Evolutionary conservation across 2,113 vertebrate species (phyloP).

Genomic region (Petaurus breviceps): DNA sequence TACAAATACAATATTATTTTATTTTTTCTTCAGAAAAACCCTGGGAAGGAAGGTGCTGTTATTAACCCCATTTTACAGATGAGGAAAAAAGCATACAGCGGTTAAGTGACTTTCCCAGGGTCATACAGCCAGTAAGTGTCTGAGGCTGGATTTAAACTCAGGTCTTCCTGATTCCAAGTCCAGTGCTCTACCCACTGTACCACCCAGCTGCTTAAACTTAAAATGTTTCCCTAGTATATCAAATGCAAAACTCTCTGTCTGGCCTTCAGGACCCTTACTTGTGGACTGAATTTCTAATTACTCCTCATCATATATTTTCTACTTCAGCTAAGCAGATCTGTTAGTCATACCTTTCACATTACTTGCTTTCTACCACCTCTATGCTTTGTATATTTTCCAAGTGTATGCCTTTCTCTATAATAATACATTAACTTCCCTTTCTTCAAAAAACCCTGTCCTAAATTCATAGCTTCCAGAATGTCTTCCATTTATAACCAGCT

Average conservation of each 20-base stretch:
- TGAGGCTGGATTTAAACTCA: neutral
- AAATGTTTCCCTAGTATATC: neutral
- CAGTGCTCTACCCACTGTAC: neutral
- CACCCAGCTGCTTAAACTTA: neutral
- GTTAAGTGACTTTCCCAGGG: neutral
- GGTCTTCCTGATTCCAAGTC: neutral
- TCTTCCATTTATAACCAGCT: neutral
- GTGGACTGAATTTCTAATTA: neutral
- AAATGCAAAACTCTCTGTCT: conserved; percentile 33
- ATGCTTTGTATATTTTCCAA: neutral
- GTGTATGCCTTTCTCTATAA: neutral
- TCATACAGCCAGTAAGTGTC: neutral
- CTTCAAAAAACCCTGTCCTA: neutral
- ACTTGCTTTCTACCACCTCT: neutral
- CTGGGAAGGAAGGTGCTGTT: neutral
- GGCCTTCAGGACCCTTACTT: conserved; percentile 39
- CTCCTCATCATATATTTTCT: neutral
- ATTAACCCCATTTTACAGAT: neutral
- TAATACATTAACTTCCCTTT: neutral
- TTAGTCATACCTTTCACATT: neutral
- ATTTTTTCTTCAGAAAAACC: neutral
- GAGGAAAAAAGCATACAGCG: neutral
- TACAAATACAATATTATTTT: too few species aligned
- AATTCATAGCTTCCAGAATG: neutral
- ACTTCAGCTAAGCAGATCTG: neutral